Conservation (phyloP, 2,888 invertebrate species). For the Trisateles emortualis region DNA sequence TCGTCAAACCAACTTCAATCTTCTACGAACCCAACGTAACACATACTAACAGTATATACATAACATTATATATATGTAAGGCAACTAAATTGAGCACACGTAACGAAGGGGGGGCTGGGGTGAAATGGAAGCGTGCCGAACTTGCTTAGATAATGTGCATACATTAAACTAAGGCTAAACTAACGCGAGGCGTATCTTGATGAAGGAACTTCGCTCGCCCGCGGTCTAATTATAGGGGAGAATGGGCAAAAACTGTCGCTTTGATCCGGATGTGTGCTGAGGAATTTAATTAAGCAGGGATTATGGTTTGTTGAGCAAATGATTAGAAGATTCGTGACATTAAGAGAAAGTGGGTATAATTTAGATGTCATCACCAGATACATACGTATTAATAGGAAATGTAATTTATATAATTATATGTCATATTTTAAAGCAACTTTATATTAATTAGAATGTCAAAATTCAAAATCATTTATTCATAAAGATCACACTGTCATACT, state of each 20-base stretch:
- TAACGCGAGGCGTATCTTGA: constrained; percentile 81
- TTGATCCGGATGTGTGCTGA: constrained; percentile 40
- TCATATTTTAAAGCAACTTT: too few species aligned
- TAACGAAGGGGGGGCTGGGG: constrained; percentile 57
- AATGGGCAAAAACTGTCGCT: constrained; percentile 59
- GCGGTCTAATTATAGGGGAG: constrained; percentile 78
- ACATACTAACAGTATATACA: constrained; percentile 25
- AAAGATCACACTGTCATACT: too few species aligned
- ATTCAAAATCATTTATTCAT: too few species aligned
- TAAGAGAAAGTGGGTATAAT: constrained; percentile 10
- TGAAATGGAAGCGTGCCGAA: constrained; percentile 63
- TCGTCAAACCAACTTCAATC: too few species aligned
- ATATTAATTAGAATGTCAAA: too few species aligned
- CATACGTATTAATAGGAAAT: background rate
- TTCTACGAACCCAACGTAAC: constrained; percentile 8
- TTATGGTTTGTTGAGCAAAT: constrained; percentile 30
- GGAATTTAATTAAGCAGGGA: constrained; percentile 51
- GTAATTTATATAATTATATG: too few species aligned
- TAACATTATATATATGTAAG: constrained; percentile 44
- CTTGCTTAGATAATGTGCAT: constrained; percentile 87
- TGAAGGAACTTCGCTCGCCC: constrained; percentile 81
- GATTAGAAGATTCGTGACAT: constrained; percentile 20
- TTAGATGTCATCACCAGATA: background rate
- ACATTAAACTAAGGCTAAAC: constrained; percentile 85
- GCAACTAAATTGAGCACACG: constrained; percentile 72